Evolutionary conservation across 2,113 vertebrate genomes (phyloP).

Genomic region (Daphoenositta chrysoptera): DNA sequence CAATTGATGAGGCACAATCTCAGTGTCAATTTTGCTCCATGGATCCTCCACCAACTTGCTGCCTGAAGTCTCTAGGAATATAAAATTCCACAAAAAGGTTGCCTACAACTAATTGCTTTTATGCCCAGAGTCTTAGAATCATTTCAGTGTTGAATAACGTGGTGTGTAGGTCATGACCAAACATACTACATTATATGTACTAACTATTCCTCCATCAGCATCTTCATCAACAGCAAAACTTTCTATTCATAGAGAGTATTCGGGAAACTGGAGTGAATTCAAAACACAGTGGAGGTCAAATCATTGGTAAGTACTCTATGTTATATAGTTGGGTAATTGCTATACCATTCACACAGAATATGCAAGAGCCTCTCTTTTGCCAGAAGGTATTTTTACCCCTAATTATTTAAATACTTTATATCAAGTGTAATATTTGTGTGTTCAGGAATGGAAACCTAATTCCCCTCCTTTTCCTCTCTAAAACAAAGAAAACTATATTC

Average conservation of each 20-base stretch:
- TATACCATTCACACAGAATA: neutral
- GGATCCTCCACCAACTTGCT: neutral
- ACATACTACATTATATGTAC: neutral
- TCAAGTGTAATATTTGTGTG: neutral
- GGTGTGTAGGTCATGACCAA: neutral
- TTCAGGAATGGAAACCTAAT: neutral
- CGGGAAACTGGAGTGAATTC: neutral
- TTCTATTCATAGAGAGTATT: neutral
- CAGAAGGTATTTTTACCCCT: neutral
- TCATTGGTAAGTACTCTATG: neutral
- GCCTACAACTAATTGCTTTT: neutral
- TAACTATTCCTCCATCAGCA: neutral
- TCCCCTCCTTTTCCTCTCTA: neutral
- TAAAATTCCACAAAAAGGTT: neutral
- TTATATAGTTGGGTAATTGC: neutral
- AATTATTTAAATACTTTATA: neutral
- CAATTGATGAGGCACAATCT: neutral
- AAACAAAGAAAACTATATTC: neutral
- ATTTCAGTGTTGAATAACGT: neutral
- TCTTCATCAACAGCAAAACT: neutral
- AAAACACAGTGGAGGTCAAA: neutral
- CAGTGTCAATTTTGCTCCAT: neutral
- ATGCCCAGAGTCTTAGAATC: neutral
- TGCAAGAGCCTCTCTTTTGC: neutral
- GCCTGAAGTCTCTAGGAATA: neutral